Base-by-base conservation (phyloP, 2,797 vertebrate species). In the Acomys russatus region DNA sequence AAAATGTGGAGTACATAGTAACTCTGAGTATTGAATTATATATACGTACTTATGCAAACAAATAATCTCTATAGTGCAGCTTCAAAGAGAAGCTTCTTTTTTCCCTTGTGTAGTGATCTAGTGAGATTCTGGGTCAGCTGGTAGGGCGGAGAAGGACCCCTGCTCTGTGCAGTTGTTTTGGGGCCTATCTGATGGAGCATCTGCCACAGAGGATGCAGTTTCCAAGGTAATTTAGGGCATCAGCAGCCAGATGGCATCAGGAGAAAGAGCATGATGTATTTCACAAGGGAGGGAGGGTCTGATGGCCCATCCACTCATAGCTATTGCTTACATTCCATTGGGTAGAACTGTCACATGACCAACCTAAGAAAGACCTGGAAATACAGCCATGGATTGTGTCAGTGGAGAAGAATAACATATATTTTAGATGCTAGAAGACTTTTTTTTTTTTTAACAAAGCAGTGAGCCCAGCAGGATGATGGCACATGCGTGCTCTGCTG, bases 161-260 rank as follows among this genome's bases (percentile, higher is more conserved):
- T 78, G 30, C 23, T 80, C 59, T 6, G 4, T 28, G 23, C 28
- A 17, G 54, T 63, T 76, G 63, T 59, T 82, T 70, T 38, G 10
- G 6, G 71, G 68, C 70, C 63, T 49, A 22, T 54, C 80, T 30
- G 22, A 90, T 25, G 63, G 33, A 93, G 14, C 79, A 33, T 77
- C 83, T 90, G 70, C 87, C 79, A 49, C n/a, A 70, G 3, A 64
- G 49, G 71, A 91, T 66, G 25, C 5, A 20, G 79, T 89, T 91
- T 95, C 76, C 90, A 95, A 93, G 66, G 79, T 82, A 80, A 94
- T 77, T 92, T 30, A 4, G 35, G 93, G 54, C 79, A 91, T 86
- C 61, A 51, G 44, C 28, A 85, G 76, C 91, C 94, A 95, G 66
- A 95, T 82, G 91, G 93, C 23, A 0, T 30, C 61, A 95, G 66